These are phyloP conservation scores for Gnathonemus echidnorhynchus DNA, from an alignment of 2,113 vertebrate species.

Conservation along the genomic window DNA sequence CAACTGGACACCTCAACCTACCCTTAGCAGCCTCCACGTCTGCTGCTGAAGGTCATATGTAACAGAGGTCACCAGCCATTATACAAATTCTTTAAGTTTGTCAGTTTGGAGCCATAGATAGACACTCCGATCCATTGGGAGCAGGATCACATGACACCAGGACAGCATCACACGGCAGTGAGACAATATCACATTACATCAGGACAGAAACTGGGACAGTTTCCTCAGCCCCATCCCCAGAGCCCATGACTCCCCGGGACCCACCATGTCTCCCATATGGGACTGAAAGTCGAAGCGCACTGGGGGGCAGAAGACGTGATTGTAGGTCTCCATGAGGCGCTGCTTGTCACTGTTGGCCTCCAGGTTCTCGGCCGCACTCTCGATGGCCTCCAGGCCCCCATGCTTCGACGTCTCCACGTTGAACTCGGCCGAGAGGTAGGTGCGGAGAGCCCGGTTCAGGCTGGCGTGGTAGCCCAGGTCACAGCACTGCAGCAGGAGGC, in stretches of 20 bases:
- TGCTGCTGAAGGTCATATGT: neutral
- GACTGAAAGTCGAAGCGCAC: constrained; percentile 97
- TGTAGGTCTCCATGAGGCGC: constrained; percentile 96
- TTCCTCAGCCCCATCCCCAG: neutral
- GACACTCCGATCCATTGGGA: neutral
- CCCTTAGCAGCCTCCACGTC: neutral
- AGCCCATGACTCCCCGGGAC: neutral
- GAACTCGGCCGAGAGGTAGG: constrained; percentile 90
- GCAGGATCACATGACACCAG: neutral
- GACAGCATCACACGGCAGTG: neutral
- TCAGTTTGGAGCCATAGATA: neutral
- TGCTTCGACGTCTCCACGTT: constrained; percentile 94
- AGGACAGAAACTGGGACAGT: neutral
- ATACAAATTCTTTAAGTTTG: neutral
- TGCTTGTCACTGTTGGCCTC: constrained; percentile 93
- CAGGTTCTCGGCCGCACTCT: constrained; percentile 85
- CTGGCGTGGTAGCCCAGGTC: constrained; percentile 96
- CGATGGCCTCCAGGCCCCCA: constrained; percentile 82
- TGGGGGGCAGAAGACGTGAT: constrained; percentile 93
- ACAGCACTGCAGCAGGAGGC: constrained; percentile 74
- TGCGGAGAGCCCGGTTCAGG: constrained; percentile 85
- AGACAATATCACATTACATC: neutral
- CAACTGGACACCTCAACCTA: neutral
- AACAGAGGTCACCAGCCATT: neutral
- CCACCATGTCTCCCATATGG: constrained; percentile 93